Evolutionary conservation across 1,140 invertebrate species (phyloP).

Genomic region (Diachasma alloeum): DNA sequence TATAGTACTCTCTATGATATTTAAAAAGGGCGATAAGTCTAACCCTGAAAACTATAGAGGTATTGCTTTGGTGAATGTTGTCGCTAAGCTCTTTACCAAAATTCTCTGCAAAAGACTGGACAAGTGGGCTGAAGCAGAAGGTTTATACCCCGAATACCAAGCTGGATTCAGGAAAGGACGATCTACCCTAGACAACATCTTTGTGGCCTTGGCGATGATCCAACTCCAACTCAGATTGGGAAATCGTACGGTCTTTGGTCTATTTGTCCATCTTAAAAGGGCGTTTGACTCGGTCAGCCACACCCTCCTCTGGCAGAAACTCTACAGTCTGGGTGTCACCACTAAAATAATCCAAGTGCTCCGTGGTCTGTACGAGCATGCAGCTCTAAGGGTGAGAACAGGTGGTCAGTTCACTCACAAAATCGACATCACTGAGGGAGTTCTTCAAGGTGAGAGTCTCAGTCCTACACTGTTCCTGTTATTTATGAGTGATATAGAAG

Average conservation of each 20-base stretch:
- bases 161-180: too few relatives aligned
- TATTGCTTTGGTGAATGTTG: slow-evolving; percentile 36
- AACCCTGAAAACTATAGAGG: slow-evolving; percentile 39
- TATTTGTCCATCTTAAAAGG: slow-evolving; percentile 35
- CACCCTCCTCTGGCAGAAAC: slow-evolving; percentile 31
- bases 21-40: slow-evolving; percentile 35
- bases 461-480: slow-evolving; percentile 30
- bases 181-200: slow-evolving; percentile 32
- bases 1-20: slow-evolving; percentile 1
- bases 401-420: neutral
- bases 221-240: slow-evolving; percentile 11
- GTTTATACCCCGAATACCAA: too few relatives aligned
- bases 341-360: slow-evolving; percentile 37
- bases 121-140: too few relatives aligned
- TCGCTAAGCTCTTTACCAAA: slow-evolving; percentile 35
- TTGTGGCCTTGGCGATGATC: slow-evolving; percentile 18
- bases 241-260: slow-evolving; percentile 22
- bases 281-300: slow-evolving; percentile 28
- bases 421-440: too few relatives aligned
- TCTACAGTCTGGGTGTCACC: slow-evolving; percentile 28
- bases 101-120: too few relatives aligned
- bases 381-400: slow-evolving; percentile 17
- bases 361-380: slow-evolving; percentile 30
- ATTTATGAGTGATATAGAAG: slow-evolving; percentile 34
- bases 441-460: slow-evolving; percentile 32